Evolutionary conservation across 1,140 invertebrate species (phyloP).

Genomic region (Zaprionus taronus): DNA sequence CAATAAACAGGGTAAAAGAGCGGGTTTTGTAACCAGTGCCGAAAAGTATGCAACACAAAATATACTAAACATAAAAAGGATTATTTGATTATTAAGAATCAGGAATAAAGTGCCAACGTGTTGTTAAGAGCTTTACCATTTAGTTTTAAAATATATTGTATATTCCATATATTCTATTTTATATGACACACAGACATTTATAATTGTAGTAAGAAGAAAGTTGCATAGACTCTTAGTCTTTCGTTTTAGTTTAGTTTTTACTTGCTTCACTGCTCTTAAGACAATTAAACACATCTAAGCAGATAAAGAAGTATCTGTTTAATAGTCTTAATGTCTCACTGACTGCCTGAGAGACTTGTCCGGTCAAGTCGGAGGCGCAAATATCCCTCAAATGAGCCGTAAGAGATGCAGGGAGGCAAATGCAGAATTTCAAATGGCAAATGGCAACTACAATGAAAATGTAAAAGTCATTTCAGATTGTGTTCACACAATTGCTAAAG

Average conservation of each 20-base stretch:
- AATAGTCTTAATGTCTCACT: not conserved
- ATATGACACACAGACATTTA: too few relatives aligned
- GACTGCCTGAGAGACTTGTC: not conserved
- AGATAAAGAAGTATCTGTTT: not conserved
- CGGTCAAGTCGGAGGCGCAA: constrained; percentile 40
- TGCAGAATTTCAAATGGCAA: constrained; percentile 58
- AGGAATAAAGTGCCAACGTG: too few relatives aligned
- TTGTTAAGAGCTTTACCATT: too few relatives aligned
- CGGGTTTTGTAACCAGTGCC: too few relatives aligned
- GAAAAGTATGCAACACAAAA: too few relatives aligned
- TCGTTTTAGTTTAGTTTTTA: not conserved
- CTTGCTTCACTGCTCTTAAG: not conserved
- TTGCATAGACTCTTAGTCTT: not conserved
- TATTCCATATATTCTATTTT: too few relatives aligned
- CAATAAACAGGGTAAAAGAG: too few relatives aligned
- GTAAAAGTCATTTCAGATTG: constrained; percentile 64
- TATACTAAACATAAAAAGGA: too few relatives aligned
- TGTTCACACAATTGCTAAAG: constrained; percentile 57
- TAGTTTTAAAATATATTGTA: too few relatives aligned
- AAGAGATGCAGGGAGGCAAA: constrained; percentile 49
- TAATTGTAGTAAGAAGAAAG: not conserved
- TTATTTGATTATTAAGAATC: too few relatives aligned
- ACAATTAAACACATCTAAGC: not conserved
- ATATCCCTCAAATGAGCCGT: constrained; percentile 70
- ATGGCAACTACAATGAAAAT: constrained; percentile 60